These are phyloP conservation scores for Numenius phaeopus DNA, from an alignment of 2,797 vertebrate species.

Conservation along the genomic window DNA sequence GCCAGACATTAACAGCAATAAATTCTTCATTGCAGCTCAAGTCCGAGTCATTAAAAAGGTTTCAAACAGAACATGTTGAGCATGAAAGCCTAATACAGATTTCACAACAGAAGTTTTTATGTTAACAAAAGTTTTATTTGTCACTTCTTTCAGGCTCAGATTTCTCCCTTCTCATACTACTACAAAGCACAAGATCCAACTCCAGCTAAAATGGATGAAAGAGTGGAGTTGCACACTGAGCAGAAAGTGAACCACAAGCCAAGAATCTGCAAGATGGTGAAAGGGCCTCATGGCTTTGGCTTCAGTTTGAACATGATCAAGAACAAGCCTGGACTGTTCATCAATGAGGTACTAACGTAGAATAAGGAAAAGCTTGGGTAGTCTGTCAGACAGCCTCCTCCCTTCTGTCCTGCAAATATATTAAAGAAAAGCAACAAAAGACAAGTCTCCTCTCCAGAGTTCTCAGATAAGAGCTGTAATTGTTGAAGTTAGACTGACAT, in stretches of 20 bases:
- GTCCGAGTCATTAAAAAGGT: background rate
- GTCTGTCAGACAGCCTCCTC: background rate
- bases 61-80: background rate
- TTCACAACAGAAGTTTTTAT: background rate
- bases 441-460: background rate
- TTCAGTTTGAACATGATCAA: conserved; percentile 90
- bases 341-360: conserved; percentile 84
- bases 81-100: background rate
- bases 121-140: background rate
- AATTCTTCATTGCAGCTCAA: background rate
- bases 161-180: conserved; percentile 87
- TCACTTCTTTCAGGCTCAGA: conserved; percentile 81
- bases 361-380: background rate
- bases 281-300: conserved; percentile 85
- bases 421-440: background rate
- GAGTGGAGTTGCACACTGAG: conserved; percentile 20
- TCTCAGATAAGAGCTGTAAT: background rate
- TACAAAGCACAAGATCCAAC: conserved; percentile 75
- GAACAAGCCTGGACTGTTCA: conserved; percentile 84
- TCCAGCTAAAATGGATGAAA: conserved; percentile 43
- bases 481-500: background rate
- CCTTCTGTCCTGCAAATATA: background rate
- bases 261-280: conserved; percentile 88
- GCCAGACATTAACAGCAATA: background rate
- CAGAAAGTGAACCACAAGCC: conserved; percentile 78